These are phyloP conservation scores for Rhinogobius similis DNA, from an alignment of 2,113 vertebrate species.

Conservation along the genomic window DNA sequence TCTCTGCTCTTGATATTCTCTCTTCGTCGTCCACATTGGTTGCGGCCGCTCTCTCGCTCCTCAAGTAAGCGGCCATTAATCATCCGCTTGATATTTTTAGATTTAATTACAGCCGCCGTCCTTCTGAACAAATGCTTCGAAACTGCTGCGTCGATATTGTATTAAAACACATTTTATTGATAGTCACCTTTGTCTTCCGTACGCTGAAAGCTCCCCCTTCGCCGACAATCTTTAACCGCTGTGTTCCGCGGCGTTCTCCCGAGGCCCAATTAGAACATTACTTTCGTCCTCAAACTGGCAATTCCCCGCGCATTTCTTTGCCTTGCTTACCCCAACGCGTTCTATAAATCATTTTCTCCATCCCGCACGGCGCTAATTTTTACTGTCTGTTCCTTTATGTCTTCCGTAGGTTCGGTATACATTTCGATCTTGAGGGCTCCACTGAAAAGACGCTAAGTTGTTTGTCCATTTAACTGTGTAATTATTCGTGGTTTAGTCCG, in stretches of 20 bases:
- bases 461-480: conserved; percentile 8
- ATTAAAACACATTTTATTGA: conserved; percentile 42
- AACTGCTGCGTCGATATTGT: conserved; percentile 29
- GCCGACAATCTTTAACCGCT: conserved; percentile 54
- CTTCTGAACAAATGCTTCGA: conserved; percentile 38
- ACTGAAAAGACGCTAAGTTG: neutral
- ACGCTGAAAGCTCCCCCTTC: neutral
- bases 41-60: conserved; percentile 28
- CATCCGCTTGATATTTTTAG: conserved; percentile 68
- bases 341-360: conserved; percentile 49
- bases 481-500: conserved; percentile 21
- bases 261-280: conserved; percentile 70
- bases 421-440: conserved; percentile 30
- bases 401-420: conserved; percentile 24
- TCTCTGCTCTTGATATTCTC: conserved; percentile 19
- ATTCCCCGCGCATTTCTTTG: conserved; percentile 38
- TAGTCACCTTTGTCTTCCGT: conserved; percentile 23
- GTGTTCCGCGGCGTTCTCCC: conserved; percentile 49
- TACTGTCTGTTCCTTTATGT: conserved; percentile 21
- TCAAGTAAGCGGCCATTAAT: conserved; percentile 64
- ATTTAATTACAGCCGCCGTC: conserved; percentile 60
- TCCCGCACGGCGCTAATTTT: conserved; percentile 35
- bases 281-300: conserved; percentile 47
- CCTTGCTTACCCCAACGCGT: conserved; percentile 43
- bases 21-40: conserved; percentile 18